Evolutionary conservation across 1,140 invertebrate genomes (phyloP), one percentile per base, ranked within the genome.

Genomic region (Cydia fagiglandana): DNA sequence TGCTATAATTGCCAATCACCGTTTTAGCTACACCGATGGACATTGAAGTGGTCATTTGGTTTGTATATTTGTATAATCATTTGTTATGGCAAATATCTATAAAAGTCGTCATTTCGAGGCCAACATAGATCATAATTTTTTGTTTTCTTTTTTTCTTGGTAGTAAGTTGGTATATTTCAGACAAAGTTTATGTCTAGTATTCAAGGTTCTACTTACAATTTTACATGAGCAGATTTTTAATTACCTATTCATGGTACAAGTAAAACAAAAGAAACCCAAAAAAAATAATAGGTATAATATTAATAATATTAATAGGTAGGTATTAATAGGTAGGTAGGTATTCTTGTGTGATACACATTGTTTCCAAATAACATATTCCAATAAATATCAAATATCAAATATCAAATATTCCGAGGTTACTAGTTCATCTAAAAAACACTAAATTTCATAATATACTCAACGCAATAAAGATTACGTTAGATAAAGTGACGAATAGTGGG

Each of bases 391-490:
- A n/a, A n/a, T n/a, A n/a, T n/a, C n/a, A n/a, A n/a, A n/a, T n/a
- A n/a, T n/a, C n/a, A n/a, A n/a, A n/a, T n/a, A n/a, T n/a, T 68
- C 66, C 66, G 30, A 17, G 66, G 30, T 70, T 41, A 70, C 30
- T 70, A 45, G 34, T 70, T 70, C n/a, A 70, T 70, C 66, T 70
- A 10, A 15, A 70, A 66, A 70, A 17, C 7, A 38, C 30, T 20
- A 70, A 38, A 20, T 70, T 70, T 70, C 38, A 38, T 45, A 34
- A 70, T 45, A 17, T 9, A n/a, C 30, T 10, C n/a, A 17, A 9
- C 66, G 66, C 17, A 70, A 70, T 70, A 70, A 70, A 70, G 30
- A 70, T 70, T 70, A 70, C 66, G 34, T 17, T 70, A 34, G n/a
- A 70, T 41, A 17, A 45, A 70, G n/a, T 34, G 64, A 68, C 66